A percentile compares a stretch with the other conserved stretches of the same genome.
Evolutionary conservation across 1,140 invertebrate species (phyloP).

Genomic region (Pachyrhynchus sulphureomaculatus): DNA sequence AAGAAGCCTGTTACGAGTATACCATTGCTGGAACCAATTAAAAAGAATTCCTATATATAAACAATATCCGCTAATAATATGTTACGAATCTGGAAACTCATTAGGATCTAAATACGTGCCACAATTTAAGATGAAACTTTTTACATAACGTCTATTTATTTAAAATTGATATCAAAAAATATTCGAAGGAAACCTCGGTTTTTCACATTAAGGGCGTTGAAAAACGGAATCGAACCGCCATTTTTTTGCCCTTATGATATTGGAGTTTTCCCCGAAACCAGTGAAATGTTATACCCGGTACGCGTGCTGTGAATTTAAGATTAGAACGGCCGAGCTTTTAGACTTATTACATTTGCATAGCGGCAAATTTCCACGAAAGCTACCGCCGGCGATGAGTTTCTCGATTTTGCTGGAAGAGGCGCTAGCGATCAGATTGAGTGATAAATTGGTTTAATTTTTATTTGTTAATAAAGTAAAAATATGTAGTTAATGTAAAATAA

Average conservation of each 20-base stretch:
- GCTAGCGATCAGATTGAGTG: neutral
- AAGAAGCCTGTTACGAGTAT: too few relatives aligned
- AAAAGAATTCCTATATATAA: too few relatives aligned
- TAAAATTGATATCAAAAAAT: neutral
- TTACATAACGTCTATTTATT: too few relatives aligned
- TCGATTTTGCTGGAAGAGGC: neutral
- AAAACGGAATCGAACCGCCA: constrained; percentile 19
- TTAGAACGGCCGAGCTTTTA: constrained; percentile 20
- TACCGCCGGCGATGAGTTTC: neutral
- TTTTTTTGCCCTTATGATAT: constrained; percentile 24
- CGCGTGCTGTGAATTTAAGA: constrained; percentile 24
- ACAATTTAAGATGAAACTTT: too few relatives aligned
- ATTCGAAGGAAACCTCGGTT: constrained; percentile 17
- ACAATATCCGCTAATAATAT: too few relatives aligned
- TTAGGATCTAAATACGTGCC: too few relatives aligned
- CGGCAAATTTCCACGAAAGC: constrained; percentile 16
- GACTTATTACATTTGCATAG: constrained; percentile 32
- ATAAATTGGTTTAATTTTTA: neutral
- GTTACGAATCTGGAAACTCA: too few relatives aligned
- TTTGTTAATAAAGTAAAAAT: too few relatives aligned
- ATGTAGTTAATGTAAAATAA: too few relatives aligned
- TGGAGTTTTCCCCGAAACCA: constrained; percentile 26
- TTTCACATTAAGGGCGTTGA: constrained; percentile 21
- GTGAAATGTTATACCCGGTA: constrained; percentile 22
- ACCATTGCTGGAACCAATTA: too few relatives aligned